Conservation (phyloP, 1,140 invertebrate species). For the Cydia amplana region DNA sequence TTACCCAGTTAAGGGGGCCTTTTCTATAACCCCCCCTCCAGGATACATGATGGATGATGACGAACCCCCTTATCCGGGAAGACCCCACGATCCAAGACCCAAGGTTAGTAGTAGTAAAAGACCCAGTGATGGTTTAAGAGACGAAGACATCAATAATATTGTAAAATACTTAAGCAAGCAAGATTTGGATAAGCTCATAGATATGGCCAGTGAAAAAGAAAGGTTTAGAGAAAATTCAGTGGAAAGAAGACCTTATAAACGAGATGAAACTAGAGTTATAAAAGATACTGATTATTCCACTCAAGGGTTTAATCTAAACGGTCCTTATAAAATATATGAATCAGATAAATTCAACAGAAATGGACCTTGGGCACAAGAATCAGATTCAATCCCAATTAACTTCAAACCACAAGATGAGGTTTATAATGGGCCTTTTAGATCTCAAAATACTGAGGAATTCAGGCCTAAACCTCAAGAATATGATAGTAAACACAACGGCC, state of each 20-base stretch:
- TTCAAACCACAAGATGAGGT: constrained; percentile 4
- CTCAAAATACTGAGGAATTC: not conserved
- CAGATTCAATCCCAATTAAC: not conserved
- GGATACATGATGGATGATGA: constrained; percentile 51
- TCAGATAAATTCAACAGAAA: constrained; percentile 37
- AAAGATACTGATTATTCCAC: not conserved
- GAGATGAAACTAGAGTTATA: constrained; percentile 14
- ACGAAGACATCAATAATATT: constrained; percentile 64
- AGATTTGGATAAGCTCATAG: constrained; percentile 66
- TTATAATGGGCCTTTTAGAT: not conserved
- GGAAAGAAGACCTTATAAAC: constrained; percentile 25
- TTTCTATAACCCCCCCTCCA: constrained; percentile 62
- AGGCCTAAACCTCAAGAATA: constrained; percentile 21
- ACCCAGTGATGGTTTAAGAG: constrained; percentile 58
- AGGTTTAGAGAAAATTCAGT: constrained; percentile 37
- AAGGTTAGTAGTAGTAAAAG: constrained; percentile 70
- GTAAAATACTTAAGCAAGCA: constrained; percentile 66
- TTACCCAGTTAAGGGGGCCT: constrained; percentile 48
- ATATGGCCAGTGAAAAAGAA: constrained; percentile 56
- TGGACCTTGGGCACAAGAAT: constrained; percentile 33
- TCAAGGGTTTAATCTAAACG: not conserved
- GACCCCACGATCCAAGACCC: constrained; percentile 38
- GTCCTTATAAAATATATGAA: constrained; percentile 32
- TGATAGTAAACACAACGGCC: constrained; percentile 31
- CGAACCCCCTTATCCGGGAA: constrained; percentile 42